Conservation (phyloP, 2,888 invertebrate genomes). For the Hedya salicella region DNA sequence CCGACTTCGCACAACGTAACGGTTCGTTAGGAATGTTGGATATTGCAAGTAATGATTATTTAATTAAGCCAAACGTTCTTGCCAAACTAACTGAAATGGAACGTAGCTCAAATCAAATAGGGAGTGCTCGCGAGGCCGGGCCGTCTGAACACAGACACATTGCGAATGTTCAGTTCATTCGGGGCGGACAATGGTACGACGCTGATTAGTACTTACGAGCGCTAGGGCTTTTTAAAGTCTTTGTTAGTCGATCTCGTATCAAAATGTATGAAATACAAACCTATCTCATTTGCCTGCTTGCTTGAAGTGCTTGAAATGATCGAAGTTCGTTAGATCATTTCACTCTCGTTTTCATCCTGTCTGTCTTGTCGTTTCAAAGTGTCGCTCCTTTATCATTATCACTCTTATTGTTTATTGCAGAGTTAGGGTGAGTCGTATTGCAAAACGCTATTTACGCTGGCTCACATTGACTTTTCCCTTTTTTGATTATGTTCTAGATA, state of each 20-base stretch:
- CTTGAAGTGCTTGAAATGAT: no score
- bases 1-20: background rate
- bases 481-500: no score
- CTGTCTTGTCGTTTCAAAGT: no score
- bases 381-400: no score
- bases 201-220: constrained; percentile 7
- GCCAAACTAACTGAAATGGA: background rate
- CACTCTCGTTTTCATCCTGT: no score
- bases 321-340: no score
- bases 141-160: background rate
- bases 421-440: no score
- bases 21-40: background rate
- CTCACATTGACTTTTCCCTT: no score
- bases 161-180: background rate
- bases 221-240: background rate
- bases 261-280: background rate
- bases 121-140: background rate
- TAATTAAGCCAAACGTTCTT: background rate
- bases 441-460: no score
- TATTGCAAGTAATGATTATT: background rate
- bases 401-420: no score
- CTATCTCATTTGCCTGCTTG: background rate
- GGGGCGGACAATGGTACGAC: constrained; percentile 7
- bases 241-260: background rate
- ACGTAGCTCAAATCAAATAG: background rate